These are phyloP conservation scores for Andrena dorsata DNA, from an alignment of 2,888 invertebrate genomes.

Conservation along the genomic window DNA sequence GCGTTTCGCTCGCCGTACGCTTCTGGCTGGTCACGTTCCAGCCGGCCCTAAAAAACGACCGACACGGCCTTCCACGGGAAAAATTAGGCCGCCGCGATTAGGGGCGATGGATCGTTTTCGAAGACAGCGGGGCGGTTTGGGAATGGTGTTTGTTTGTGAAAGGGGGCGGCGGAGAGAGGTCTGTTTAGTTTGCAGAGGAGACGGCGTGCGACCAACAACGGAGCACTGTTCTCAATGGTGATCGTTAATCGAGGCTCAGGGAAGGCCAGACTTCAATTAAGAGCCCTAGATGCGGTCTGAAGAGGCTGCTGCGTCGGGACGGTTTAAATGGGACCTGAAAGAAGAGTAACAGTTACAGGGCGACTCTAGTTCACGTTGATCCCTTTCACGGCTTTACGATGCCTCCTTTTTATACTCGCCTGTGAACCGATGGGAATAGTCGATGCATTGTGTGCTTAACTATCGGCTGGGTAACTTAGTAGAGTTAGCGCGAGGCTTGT, in stretches of 20 bases:
- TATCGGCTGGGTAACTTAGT: background rate
- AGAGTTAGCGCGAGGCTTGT: background rate
- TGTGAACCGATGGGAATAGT: background rate
- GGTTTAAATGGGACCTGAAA: conserved; percentile 60
- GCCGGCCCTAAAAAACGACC: background rate
- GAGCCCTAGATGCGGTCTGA: conserved; percentile 61
- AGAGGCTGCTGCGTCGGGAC: conserved; percentile 54
- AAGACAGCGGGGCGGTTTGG: background rate
- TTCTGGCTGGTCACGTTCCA: background rate
- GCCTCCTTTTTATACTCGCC: background rate
- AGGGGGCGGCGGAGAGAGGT: conserved; percentile 1
- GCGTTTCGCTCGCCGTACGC: no score
- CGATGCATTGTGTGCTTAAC: background rate
- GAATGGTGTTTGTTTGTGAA: conserved; percentile 19
- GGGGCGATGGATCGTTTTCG: background rate
- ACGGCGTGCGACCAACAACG: conserved; percentile 73
- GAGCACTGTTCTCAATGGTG: conserved; percentile 74
- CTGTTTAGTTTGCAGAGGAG: conserved; percentile 34
- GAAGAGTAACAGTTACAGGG: conserved; percentile 15
- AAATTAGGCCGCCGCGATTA: background rate
- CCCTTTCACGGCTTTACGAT: conserved; percentile 14
- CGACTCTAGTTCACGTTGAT: conserved; percentile 10
- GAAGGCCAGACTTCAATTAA: conserved; percentile 73
- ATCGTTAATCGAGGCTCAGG: conserved; percentile 71
- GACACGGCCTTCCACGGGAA: background rate